Evolutionary conservation across 2,888 invertebrate genomes (phyloP).

Genomic region (Ellobium chinense): DNA sequence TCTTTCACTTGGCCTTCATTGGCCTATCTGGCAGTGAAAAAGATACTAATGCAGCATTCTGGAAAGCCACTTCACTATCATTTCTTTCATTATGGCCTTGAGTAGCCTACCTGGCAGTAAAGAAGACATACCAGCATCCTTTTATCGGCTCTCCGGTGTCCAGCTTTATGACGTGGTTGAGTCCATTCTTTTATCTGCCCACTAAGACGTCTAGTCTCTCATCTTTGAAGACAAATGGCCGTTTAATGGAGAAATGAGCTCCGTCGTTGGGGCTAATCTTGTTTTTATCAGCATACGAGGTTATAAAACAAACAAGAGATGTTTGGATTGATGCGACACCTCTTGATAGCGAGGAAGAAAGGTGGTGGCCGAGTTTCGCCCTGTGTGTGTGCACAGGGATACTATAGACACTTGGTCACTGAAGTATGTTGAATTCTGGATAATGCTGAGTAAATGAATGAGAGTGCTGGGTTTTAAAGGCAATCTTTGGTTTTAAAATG

Average conservation of each 20-base stretch:
- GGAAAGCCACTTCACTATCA: too few species aligned
- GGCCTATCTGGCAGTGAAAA: too few species aligned
- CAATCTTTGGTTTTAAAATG: too few species aligned
- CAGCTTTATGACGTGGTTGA: neutral
- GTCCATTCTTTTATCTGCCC: neutral
- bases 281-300: neutral
- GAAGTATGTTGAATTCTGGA: neutral
- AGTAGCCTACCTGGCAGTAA: too few species aligned
- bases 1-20: too few species aligned
- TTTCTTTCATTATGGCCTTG: too few species aligned
- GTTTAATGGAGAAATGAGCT: neutral
- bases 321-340: neutral
- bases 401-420: neutral
- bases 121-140: too few species aligned
- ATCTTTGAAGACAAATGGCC: neutral
- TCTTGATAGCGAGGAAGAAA: neutral
- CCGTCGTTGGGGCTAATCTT: neutral
- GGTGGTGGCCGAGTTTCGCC: neutral
- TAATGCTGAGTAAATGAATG: neutral
- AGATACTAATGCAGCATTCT: too few species aligned
- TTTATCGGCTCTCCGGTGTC: too few species aligned
- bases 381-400: neutral
- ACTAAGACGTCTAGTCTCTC: neutral
- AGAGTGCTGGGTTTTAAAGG: neutral
- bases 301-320: neutral